Percentiles rank a stretch among this genome's conserved stretches.
Evolutionary conservation across 1,140 invertebrate species (phyloP).

Genomic region (Hirudo medicinalis): DNA sequence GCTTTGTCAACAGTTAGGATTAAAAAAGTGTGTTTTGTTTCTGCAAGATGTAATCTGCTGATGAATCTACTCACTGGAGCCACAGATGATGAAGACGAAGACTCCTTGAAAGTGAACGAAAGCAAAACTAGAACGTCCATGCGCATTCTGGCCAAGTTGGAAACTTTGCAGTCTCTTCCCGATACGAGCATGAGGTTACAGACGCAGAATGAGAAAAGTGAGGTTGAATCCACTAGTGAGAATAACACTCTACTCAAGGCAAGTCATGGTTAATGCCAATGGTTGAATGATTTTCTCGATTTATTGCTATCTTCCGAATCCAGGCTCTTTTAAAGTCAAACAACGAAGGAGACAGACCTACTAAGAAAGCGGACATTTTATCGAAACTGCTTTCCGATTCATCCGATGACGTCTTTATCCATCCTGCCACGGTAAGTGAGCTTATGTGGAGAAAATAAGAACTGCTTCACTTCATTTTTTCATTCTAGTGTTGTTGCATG

Average conservation of each 20-base stretch:
- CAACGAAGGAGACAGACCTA: neutral
- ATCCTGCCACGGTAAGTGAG: neutral
- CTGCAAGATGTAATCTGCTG: neutral
- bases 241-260: slow-evolving; percentile 7
- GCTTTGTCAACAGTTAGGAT: no score
- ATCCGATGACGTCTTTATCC: neutral
- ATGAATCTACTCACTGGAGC: slow-evolving; percentile 4
- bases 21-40: neutral
- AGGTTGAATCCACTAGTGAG: slow-evolving; percentile 3
- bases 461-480: no score
- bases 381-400: neutral
- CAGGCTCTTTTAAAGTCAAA: slow-evolving; percentile 7
- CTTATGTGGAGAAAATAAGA: no score
- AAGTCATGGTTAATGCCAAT: neutral
- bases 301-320: neutral
- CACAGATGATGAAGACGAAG: slow-evolving; percentile 9
- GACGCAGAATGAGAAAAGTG: neutral
- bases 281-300: neutral
- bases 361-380: neutral
- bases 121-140: neutral
- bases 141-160: slow-evolving; percentile 6
- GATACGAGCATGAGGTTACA: neutral
- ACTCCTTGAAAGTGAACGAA: slow-evolving; percentile 1
- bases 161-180: neutral
- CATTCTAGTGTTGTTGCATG: no score